Base-by-base conservation (phyloP, 1,140 invertebrate species). In the Chrysopa pallens region DNA sequence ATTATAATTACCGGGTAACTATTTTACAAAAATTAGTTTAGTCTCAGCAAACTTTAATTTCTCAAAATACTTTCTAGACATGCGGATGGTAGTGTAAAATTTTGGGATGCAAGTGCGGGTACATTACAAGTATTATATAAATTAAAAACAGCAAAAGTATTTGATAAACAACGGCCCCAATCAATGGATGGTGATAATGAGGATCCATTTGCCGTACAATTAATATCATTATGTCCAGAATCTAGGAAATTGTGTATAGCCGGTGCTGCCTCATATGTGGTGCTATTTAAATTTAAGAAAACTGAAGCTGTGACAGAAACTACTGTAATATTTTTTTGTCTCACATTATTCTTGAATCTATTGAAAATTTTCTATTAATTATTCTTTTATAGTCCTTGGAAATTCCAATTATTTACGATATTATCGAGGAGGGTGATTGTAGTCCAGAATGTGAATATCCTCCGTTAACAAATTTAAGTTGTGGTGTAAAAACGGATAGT, bases 91-190 rank as follows among this genome's bases (percentile, higher is more conserved):
- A 92, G 85, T 53, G 73, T 96, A 45, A 95, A 94, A 62, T 96
- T 96, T 66, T 98, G 93, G 92, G 92, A 98, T 64, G 89, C 91
- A 7, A 92, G 89, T 48, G 84, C 88, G 41, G 85, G 87, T 36
- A 84, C 82, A 29, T 68, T 98, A 9, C 89, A 93, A 69, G 82
- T 96, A 46, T 73, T 98, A 52, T 98, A 98, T 68, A 96, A 96
- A 75, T 66, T 98, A 53, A 98, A 97, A 70, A 95, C 91, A 55
- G 85, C 87, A 42, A 94, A 95, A 66, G 74, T 92, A 40, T 94
- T 95, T 68, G 85, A 94, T 60, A 79, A 81, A 55, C 71, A 73
- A 33, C 62, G 56, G 45, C 48, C 58, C 9, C 57, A 58, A 44
- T 60, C 47, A 48, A 56, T 56, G 62, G 73, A 73, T 46, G 60